Evolutionary conservation across 2,888 invertebrate genomes (phyloP), one percentile per base, ranked within the genome.

Genomic region (Philhelius pedissequus): DNA sequence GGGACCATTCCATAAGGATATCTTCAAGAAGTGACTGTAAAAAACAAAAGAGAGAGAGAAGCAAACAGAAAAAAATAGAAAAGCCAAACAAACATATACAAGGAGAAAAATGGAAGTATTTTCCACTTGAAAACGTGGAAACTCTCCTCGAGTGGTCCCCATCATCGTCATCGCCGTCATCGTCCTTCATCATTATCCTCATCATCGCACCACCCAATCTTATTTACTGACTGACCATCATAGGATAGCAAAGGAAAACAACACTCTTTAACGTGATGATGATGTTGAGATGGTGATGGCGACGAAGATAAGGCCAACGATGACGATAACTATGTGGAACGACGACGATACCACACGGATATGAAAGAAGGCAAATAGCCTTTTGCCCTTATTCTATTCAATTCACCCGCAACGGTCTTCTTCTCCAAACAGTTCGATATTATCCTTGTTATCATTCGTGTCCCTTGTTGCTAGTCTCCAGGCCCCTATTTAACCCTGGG

Each of bases 371-470:
- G 64, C 40, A 78, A 79, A 74, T 64, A 70, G n/a, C 40, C 70
- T 27, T 62, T 30, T 56, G 50, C 64, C 52, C 69, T 71, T 60
- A 66, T 66, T 32, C 58, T 20, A 43, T 77, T 52, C 60, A 40
- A 68, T 54, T 68, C 45, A 54, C 35, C 71, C 43, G 52, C 66
- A 75, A 54, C 13, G 30, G 32, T 20, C 50, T 56, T 20, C 50
- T 56, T 32, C 8, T 13, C 58, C 18, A 48, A 64, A 68, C 15
- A n/a, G 68, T 64, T 83, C 79, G 58, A 83, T 83, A 70, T 74
- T 83, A 83, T 75, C 70, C 83, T 70, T 83, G 74, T 74, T 78
- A 78, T 64, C 54, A 74, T 70, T 69, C 18, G 64, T 74, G 52
- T 78, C 69, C 54, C 38, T 27, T 25, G 30, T 20, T 0, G 9